Conservation (phyloP, 2,888 invertebrate genomes). For the Bedellia somnulentella region DNA sequence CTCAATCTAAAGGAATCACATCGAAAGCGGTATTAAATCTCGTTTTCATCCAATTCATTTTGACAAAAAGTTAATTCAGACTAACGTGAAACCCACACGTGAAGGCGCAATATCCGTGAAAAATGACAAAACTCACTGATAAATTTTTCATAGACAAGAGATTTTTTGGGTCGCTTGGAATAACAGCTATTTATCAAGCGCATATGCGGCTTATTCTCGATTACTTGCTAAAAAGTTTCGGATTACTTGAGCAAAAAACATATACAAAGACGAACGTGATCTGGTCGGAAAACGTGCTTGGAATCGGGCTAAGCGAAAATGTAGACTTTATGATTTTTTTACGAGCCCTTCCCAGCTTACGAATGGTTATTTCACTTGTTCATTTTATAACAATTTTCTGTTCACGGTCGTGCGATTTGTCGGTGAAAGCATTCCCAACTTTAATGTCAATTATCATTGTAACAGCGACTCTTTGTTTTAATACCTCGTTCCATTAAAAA, state of each 20-base stretch:
- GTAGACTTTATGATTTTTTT: slow-evolving; percentile 33
- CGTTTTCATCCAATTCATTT: too few species aligned
- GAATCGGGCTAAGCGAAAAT: slow-evolving; percentile 21
- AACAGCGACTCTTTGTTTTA: too few species aligned
- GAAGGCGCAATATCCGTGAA: slow-evolving; percentile 2
- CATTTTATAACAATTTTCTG: slow-evolving; percentile 2
- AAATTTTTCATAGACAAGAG: slow-evolving; percentile 28
- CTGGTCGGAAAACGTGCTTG: slow-evolving; percentile 24
- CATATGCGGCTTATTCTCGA: slow-evolving; percentile 19
- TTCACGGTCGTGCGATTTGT: not conserved
- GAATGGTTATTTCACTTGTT: slow-evolving; percentile 15
- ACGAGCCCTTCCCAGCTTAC: slow-evolving; percentile 15
- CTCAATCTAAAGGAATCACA: too few species aligned
- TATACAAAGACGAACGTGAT: slow-evolving; percentile 34
- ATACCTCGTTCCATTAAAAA: too few species aligned
- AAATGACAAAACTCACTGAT: slow-evolving; percentile 14
- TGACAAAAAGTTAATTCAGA: too few species aligned
- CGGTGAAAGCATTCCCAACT: not conserved
- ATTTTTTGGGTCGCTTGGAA: slow-evolving; percentile 17
- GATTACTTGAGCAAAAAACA: slow-evolving; percentile 33
- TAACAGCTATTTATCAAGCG: slow-evolving; percentile 35
- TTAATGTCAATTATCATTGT: too few species aligned
- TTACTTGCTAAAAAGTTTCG: slow-evolving; percentile 14
- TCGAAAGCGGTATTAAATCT: too few species aligned
- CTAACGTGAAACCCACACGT: slow-evolving; percentile 15